Evolutionary conservation across 2,797 vertebrate species (phyloP).

Genomic region (Craterocephalus amniculus): DNA sequence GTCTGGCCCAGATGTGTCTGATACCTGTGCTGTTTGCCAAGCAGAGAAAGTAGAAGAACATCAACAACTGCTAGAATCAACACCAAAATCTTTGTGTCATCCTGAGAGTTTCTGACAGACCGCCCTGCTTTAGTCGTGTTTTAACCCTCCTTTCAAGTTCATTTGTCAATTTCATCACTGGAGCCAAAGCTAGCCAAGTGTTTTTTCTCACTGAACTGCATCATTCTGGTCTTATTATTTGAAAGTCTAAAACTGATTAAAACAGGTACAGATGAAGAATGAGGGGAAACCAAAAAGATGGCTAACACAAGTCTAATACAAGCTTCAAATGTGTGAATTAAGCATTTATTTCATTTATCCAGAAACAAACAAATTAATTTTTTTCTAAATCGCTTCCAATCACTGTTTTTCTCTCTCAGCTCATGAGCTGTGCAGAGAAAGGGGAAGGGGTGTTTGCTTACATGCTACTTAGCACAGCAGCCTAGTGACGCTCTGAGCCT

Average conservation of each 20-base stretch:
- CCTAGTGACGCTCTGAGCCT: conserved; percentile 61
- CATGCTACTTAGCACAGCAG: conserved; percentile 30
- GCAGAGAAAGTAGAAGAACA: too few relatives aligned
- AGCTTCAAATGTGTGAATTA: conserved; percentile 3
- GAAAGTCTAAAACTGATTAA: neutral
- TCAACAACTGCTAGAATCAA: too few relatives aligned
- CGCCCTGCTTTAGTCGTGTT: too few relatives aligned
- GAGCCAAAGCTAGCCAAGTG: neutral
- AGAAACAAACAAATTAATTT: too few relatives aligned
- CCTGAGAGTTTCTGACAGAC: too few relatives aligned
- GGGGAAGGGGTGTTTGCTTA: neutral
- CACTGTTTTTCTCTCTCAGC: conserved; percentile 1
- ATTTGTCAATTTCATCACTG: neutral
- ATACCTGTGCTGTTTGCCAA: too few relatives aligned
- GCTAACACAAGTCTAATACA: too few relatives aligned
- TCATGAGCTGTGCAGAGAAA: neutral
- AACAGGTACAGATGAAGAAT: neutral
- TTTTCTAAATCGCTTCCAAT: neutral
- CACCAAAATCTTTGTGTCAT: too few relatives aligned
- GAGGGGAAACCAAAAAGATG: conserved; percentile 2
- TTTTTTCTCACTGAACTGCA: neutral
- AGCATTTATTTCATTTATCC: too few relatives aligned
- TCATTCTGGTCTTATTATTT: neutral
- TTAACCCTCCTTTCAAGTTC: too few relatives aligned
- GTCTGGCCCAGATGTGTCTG: too few relatives aligned